Evolutionary conservation across 2,797 vertebrate genomes (phyloP), one percentile per base, ranked within the genome.

Genomic region (Mastacembelus armatus): DNA sequence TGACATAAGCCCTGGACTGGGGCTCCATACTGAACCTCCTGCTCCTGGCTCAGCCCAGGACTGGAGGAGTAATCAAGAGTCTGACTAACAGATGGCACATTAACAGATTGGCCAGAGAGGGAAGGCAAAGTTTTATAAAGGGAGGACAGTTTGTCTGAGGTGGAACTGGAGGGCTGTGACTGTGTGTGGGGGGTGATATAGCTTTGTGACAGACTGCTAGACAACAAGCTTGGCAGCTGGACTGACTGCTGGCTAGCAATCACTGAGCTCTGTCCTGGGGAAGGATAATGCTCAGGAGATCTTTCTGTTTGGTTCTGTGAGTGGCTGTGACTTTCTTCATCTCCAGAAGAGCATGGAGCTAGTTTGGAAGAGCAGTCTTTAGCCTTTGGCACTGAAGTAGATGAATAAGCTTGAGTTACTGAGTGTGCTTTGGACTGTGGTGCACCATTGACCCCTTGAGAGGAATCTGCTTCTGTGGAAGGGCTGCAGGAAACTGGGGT

Each of bases 231-330:
- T 48, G 97, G 94, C 43, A 98, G 92, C 86, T 97, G 96, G 57
- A 94, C 93, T 74, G 95, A 95, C 93, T 98, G 96, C 90, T 98
- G 97, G 89, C 96, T 95, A 43, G 96, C 93, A 85, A 97, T 95
- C 74, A 97, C 96, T 22, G 96, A 96, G 86, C 93, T 96, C 91
- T 95, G 96, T 77, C 92, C 92, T 77, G 94, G 91, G 84, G 96
- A 96, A 74, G 95, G 91, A 91, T 95, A 99, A 73, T 86, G 95
- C 83, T 97, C 88, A 62, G 95, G 93, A 77, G 94, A 95, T 69
- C 91, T 80, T 56, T 88, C 91, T 36, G 76, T 73, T 58, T 86
- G 65, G 61, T 57, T 81, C 80, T 95, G 95, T 89, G 95, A 91
- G 65, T 85, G 88, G 29, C 66, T 48, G 61, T 94, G 95, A 90